Conservation (phyloP, 2,113 vertebrate genomes). For the Erythrolamprus reginae region DNA sequence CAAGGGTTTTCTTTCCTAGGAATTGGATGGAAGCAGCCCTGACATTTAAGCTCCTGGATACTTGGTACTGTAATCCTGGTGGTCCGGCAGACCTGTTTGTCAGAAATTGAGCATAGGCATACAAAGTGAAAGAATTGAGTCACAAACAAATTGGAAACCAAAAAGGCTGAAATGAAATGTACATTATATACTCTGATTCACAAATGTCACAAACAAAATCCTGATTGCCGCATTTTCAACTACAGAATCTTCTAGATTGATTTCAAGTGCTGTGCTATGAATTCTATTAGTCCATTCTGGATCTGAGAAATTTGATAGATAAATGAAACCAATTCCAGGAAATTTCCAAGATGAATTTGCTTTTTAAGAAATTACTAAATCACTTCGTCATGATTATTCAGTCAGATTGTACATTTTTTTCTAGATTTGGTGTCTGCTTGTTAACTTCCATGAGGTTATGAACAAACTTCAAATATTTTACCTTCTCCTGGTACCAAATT, state of each 20-base stretch:
- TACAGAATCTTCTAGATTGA: background rate
- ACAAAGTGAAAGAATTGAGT: background rate
- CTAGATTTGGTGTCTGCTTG: background rate
- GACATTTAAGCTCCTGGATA: background rate
- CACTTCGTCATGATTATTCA: background rate
- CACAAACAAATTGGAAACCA: background rate
- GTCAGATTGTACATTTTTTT: background rate
- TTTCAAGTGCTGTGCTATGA: background rate
- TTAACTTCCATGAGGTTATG: background rate
- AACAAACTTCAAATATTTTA: background rate
- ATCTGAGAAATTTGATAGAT: background rate
- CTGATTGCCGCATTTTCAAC: background rate
- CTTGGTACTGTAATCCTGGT: background rate
- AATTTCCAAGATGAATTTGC: background rate
- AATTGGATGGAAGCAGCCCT: no score
- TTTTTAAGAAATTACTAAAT: background rate
- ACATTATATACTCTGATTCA: background rate
- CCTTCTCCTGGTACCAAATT: background rate
- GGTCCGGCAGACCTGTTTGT: background rate
- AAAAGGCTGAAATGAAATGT: background rate
- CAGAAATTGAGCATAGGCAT: background rate
- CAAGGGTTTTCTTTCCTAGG: no score
- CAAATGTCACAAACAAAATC: background rate
- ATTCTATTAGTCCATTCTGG: background rate
- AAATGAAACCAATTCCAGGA: background rate